These are phyloP conservation scores for Ochotona curzoniae DNA, from an alignment of 2,113 vertebrate species.

Conservation along the genomic window DNA sequence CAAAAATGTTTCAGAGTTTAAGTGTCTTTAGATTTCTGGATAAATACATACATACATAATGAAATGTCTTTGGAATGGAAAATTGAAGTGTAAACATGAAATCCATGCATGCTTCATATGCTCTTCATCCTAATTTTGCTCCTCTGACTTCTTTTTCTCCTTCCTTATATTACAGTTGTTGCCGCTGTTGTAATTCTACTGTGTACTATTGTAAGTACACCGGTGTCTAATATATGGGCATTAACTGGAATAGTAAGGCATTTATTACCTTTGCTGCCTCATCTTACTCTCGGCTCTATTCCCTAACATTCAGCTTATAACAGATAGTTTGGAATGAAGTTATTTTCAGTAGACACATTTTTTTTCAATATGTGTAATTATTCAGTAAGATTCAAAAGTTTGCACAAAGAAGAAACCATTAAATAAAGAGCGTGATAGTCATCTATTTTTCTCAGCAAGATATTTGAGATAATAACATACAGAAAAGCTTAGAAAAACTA, in stretches of 20 bases:
- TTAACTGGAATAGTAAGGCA: not conserved
- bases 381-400: not conserved
- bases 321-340: not conserved
- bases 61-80: not conserved
- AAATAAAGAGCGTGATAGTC: not conserved
- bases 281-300: not conserved
- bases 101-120: not conserved
- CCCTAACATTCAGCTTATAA: not conserved
- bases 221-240: not conserved
- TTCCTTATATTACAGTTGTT: not conserved
- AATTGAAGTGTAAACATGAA: not conserved
- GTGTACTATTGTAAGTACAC: not conserved
- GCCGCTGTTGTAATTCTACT: not conserved
- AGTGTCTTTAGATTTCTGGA: not conserved
- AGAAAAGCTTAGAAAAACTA: not conserved
- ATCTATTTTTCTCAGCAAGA: not conserved
- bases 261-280: not conserved
- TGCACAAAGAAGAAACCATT: not conserved
- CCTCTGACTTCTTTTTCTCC: not conserved
- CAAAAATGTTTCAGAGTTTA: not conserved
- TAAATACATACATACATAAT: not conserved
- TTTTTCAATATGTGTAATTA: not conserved
- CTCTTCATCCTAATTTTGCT: too few relatives aligned
- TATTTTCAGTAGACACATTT: not conserved
- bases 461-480: not conserved